Base-by-base conservation (phyloP, 2,113 vertebrate genomes). In the Hippocampus mohnikei region DNA sequence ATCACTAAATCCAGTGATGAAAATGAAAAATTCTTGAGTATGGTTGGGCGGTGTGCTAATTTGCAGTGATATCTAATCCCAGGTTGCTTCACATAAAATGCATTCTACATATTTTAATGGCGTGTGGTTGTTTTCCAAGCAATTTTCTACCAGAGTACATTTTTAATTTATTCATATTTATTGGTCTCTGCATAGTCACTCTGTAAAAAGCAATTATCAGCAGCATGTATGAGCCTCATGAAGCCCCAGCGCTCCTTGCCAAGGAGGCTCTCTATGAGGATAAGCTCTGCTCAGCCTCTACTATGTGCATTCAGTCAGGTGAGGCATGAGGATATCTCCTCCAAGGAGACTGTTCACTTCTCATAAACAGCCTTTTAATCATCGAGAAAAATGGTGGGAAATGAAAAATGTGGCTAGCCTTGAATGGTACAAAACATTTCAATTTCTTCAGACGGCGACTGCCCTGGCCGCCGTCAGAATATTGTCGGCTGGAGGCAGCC, bases 1-100 rank as follows among this genome's bases (percentile, higher is more conserved):
- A 95, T 96, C 93, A 94, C 91, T 58, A 84, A 93, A 93, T 94
- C 94, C 93, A 94, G 91, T 91, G 91, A 91, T 94, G 92, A 93
- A 92, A 94, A 94, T 90, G 93, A 94, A 92, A 94, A 94, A 92
- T 91, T 86, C 86, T 94, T 87, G 77, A 92, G 92, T 91, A 90
- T 82, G 89, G 88, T 93, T 87, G 92, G 90, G 88, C 94, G 88
- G 91, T 85, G 91, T 93, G 93, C 94, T 95, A 94, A 95, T 95
- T 94, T 91, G 90, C 90, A 93, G 90, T 92, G 91, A 92, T 93
- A 94, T 93, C 92, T 90, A 93, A 93, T 93, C 88, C 92, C 91
- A 91, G 90, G 89, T 92, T 90, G 80, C 90, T 87, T 89, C 89
- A 90, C 77, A 89, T 91, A 92, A 90, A 92, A 92, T 89, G 88